These are phyloP conservation scores for Artibeus jamaicensis DNA, from an alignment of 2,797 vertebrate species.

Conservation along the genomic window DNA sequence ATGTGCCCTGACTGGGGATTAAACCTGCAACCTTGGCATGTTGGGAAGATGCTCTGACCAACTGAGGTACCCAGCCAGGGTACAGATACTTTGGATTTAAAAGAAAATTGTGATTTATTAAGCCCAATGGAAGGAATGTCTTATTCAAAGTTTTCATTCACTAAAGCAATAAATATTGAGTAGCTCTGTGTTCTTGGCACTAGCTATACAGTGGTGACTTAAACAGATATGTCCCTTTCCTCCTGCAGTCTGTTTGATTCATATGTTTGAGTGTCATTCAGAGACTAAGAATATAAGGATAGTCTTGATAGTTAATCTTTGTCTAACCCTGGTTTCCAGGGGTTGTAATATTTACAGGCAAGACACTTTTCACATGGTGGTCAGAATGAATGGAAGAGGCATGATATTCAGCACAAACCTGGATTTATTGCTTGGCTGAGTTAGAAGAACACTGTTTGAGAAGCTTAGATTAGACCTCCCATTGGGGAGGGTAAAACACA, in stretches of 20 bases:
- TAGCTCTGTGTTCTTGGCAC: neutral
- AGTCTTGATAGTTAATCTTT: neutral
- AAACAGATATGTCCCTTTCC: neutral
- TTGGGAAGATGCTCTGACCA: neutral
- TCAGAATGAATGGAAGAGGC: neutral
- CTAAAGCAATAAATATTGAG: neutral
- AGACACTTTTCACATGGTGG: neutral
- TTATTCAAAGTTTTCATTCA: neutral
- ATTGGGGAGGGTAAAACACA: too few relatives aligned
- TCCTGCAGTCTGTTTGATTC: neutral
- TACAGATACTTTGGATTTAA: neutral
- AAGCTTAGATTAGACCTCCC: neutral
- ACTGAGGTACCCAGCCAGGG: neutral
- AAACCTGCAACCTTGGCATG: neutral
- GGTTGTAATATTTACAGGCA: neutral
- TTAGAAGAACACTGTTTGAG: neutral
- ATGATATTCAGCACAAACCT: neutral
- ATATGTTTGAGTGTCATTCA: neutral
- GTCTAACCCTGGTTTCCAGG: neutral
- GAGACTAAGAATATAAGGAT: neutral
- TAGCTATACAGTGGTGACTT: accelerated
- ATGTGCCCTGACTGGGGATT: neutral
- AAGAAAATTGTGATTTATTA: neutral
- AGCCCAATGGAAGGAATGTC: neutral
- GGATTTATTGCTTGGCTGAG: neutral